Conservation (phyloP, 2,797 vertebrate species). For the Geotrypetes seraphini region DNA sequence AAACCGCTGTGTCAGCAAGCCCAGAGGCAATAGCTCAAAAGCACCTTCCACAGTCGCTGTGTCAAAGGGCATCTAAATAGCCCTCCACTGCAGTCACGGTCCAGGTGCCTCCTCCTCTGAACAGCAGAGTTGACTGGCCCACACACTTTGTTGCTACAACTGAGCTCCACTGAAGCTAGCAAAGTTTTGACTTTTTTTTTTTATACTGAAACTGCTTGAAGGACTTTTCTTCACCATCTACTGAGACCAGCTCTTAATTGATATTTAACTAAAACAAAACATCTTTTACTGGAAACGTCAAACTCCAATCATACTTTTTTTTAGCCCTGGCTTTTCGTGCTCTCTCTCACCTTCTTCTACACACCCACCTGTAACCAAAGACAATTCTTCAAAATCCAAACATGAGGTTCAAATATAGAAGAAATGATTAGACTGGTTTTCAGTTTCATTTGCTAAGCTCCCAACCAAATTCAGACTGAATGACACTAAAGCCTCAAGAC, state of each 20-base stretch:
- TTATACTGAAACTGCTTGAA: not conserved
- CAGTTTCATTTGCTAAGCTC: slow-evolving; percentile 59
- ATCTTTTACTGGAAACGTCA: slow-evolving; percentile 8
- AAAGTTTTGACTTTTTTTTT: not conserved
- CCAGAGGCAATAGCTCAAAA: slow-evolving; percentile 16
- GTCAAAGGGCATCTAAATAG: slow-evolving; percentile 2
- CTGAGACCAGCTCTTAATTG: slow-evolving; percentile 4
- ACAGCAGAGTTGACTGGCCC: not conserved
- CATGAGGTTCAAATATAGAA: slow-evolving; percentile 39
- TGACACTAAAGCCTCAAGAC: slow-evolving; percentile 54
- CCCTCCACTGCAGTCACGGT: not conserved
- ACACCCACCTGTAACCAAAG: slow-evolving; percentile 18
- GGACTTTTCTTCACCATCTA: slow-evolving; percentile 2
- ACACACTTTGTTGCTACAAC: not conserved
- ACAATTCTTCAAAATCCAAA: slow-evolving; percentile 30
- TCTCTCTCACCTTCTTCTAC: slow-evolving; percentile 1
- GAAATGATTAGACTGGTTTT: slow-evolving; percentile 35
- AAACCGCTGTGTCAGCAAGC: slow-evolving; percentile 31
- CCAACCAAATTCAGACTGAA: slow-evolving; percentile 88
- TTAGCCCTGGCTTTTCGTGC: not conserved
- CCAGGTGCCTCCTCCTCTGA: slow-evolving; percentile 17
- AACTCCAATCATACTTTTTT: slow-evolving; percentile 4
- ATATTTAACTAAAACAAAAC: slow-evolving; percentile 5
- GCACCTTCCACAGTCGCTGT: slow-evolving; percentile 26
- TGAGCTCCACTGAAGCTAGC: not conserved